phyloP scores from a whole-genome alignment of 2,797 vertebrate species.

The Sus cebifrons region DNA sequence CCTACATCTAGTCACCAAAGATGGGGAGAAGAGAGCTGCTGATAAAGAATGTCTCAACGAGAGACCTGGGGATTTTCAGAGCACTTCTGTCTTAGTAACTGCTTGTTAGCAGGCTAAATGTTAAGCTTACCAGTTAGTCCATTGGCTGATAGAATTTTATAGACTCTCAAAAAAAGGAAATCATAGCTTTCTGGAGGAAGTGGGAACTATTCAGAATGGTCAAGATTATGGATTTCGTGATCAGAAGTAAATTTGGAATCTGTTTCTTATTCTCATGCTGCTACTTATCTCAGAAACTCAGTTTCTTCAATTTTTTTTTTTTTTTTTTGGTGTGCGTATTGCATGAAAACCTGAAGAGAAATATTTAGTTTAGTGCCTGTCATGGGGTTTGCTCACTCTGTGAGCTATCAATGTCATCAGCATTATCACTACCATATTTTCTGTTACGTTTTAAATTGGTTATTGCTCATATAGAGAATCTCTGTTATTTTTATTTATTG shows the following conservation, averaged over 20 bases:
- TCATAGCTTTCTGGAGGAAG: not conserved
- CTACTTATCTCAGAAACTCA: conserved; percentile 3
- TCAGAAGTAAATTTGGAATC: not conserved
- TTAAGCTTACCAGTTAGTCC: not conserved
- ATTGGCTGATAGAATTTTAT: not conserved
- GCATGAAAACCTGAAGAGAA: not conserved
- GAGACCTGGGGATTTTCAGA: not conserved
- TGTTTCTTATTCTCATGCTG: not conserved
- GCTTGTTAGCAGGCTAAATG: not conserved
- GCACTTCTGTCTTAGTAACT: not conserved
- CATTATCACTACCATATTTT: not conserved
- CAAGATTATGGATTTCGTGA: not conserved
- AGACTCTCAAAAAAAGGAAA: not conserved
- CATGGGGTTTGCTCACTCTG: not conserved
- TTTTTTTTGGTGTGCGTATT: not conserved
- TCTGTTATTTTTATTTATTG: conserved; percentile 25
- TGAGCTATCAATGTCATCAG: not conserved
- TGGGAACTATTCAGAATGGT: not conserved
- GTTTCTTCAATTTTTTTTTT: not conserved
- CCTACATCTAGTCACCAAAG: not conserved
- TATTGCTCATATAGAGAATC: not conserved
- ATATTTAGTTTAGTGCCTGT: not conserved
- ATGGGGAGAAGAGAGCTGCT: not conserved
- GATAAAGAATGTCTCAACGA: not conserved
- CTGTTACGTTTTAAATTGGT: not conserved